Evolutionary conservation across 2,888 invertebrate species (phyloP), one percentile per base, ranked within the genome.

Genomic region (Thyatira batis): DNA sequence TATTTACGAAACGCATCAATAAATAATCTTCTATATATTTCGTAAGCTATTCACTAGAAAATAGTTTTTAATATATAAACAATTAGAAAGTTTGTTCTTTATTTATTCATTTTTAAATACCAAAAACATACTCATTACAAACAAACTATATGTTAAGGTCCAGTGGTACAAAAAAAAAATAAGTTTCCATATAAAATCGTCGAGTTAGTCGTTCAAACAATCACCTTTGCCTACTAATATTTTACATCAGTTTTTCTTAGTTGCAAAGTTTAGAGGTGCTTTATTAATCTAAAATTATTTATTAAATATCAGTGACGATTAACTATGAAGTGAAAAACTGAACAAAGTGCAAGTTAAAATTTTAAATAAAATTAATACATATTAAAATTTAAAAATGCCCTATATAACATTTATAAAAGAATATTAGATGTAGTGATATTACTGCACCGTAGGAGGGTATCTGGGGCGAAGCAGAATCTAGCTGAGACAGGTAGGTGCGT

Each of bases 401-500:
- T 8, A 17, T 13, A 13, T 33, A 33, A 33, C 8, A 8, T 39
- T 6, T 2, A 11, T 30, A n/a, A 4, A 1, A n/a, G 57, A 68
- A 81, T 78, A 76, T 65, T 50, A 49, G 60, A 59, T 65, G 68
- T 72, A 65, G 70, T 57, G 65, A 61, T 61, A 72, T 75, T 75
- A 61, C 64, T 58, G 63, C 61, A 60, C 45, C 52, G 59, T 58
- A 58, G 66, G n/a, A n/a, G 66, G 60, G 73, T 68, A 67, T 60
- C 65, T 66, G 67, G 66, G 69, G 58, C 65, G 71, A 61, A 65
- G 73, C 65, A 69, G 65, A 60, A 62, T 61, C 58, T 57, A 67
- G 66, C 52, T 63, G 65, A 68, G 73, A 62, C 63, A 55, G 63
- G 68, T 61, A 59, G 69, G 63, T 62, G 67, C 84, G 87, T 79